Percentiles rank a stretch among this genome's conserved stretches.
Evolutionary conservation across 1,140 invertebrate species (phyloP).

Genomic region (Trachymyrmex septentrionalis): DNA sequence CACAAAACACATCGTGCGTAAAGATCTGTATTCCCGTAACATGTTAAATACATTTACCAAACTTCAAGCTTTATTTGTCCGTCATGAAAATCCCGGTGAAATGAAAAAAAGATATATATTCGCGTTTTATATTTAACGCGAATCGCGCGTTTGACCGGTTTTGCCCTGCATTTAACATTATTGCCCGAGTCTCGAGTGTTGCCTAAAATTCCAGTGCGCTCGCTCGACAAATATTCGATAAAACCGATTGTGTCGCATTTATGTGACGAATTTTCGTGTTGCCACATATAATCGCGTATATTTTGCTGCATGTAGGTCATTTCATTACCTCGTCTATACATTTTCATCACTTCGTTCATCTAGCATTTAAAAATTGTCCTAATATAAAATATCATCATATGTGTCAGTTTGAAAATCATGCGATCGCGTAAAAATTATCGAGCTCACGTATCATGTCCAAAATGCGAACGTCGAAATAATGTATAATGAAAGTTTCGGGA

Average conservation of each 20-base stretch:
- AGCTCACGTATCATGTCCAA: neutral
- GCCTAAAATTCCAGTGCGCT: neutral
- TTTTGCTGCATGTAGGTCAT: slow-evolving; percentile 10
- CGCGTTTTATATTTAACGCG: slow-evolving; percentile 24
- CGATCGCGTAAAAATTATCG: neutral
- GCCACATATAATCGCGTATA: neutral
- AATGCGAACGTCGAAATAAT: neutral
- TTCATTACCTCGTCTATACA: neutral
- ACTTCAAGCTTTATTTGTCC: slow-evolving; percentile 24
- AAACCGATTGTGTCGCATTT: slow-evolving; percentile 30
- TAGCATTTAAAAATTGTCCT: neutral
- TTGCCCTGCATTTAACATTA: slow-evolving; percentile 6
- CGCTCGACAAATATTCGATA: slow-evolving; percentile 21
- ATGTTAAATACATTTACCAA: neutral
- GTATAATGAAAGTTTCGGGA: slow-evolving; percentile 9
- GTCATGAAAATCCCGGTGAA: neutral
- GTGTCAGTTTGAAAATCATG: neutral
- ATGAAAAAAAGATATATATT: slow-evolving; percentile 17
- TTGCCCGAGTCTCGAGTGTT: slow-evolving; percentile 19
- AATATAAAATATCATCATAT: slow-evolving; percentile 39
- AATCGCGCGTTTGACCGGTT: slow-evolving; percentile 1
- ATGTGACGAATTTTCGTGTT: slow-evolving; percentile 32
- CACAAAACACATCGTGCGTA: neutral
- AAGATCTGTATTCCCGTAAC: neutral
- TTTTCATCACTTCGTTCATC: neutral